phyloP scores from a whole-genome alignment of 2,797 vertebrate genomes.

The Lindbergichthys nudifrons region DNA sequence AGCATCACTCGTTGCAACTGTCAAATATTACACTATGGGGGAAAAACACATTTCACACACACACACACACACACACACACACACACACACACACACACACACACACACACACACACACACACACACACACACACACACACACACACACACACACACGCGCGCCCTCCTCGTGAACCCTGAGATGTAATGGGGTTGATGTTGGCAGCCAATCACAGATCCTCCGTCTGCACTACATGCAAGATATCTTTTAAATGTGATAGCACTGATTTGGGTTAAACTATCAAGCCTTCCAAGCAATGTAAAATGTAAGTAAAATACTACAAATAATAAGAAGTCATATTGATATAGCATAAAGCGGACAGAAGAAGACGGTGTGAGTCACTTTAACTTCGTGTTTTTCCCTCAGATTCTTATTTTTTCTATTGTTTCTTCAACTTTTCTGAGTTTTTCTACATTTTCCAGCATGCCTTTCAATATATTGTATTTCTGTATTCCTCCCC shows the following conservation, averaged over 20 bases:
- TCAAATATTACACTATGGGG: constrained; percentile 38
- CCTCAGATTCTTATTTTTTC: too few relatives aligned
- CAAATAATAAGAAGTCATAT: neutral
- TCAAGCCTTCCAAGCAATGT: too few relatives aligned
- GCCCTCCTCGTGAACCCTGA: constrained; percentile 56
- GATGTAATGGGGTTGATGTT: constrained; percentile 70
- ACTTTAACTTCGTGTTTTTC: too few relatives aligned
- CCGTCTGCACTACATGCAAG: constrained; percentile 27
- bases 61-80: too few relatives aligned
- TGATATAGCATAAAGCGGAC: neutral
- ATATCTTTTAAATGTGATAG: constrained; percentile 19
- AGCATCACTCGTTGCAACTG: constrained; percentile 50
- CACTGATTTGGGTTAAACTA: neutral
- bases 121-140: too few relatives aligned
- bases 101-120: neutral
- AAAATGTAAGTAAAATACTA: too few relatives aligned
- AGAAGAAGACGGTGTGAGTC: too few relatives aligned
- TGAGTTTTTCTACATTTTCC: neutral
- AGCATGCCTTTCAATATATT: neutral
- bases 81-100: too few relatives aligned
- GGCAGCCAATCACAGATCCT: constrained; percentile 58
- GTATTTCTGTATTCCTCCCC: neutral
- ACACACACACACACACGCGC: neutral
- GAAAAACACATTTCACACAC: too few relatives aligned
- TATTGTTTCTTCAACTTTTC: neutral